These are phyloP conservation scores for Apamea monoglypha DNA, from an alignment of 2,888 invertebrate genomes.

Conservation along the genomic window DNA sequence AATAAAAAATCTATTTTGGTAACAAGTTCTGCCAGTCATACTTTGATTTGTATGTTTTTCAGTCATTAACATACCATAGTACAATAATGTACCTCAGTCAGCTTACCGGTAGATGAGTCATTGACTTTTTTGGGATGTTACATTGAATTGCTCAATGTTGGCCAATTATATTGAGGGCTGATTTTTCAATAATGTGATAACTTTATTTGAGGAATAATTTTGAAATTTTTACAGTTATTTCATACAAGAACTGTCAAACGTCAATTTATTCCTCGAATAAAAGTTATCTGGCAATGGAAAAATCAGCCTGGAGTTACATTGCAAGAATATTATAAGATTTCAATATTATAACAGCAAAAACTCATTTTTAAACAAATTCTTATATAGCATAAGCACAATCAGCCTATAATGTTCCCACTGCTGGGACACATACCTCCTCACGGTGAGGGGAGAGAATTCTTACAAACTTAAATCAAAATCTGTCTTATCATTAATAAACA, in stretches of 20 bases:
- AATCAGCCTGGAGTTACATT: no score
- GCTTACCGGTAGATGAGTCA: slow-evolving; percentile 24
- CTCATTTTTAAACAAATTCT: not conserved
- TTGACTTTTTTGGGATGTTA: slow-evolving; percentile 29
- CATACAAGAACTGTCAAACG: no score
- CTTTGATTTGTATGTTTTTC: slow-evolving; percentile 5
- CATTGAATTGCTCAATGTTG: slow-evolving; percentile 43
- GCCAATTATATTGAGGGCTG: slow-evolving; percentile 20
- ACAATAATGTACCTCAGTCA: not conserved
- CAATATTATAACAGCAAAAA: slow-evolving; percentile 1
- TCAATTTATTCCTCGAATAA: no score
- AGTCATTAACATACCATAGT: not conserved
- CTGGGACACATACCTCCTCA: not conserved
- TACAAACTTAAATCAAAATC: not conserved
- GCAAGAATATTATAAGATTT: not conserved
- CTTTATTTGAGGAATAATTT: no score
- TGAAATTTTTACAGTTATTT: no score
- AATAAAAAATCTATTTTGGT: not conserved
- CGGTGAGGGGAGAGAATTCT: not conserved
- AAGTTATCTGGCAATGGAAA: no score
- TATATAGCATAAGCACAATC: not conserved
- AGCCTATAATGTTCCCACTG: not conserved
- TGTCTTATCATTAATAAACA: not conserved
- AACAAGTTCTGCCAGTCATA: not conserved
- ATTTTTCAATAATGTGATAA: no score